Evolutionary conservation across 2,113 vertebrate genomes (phyloP).

Genomic region (Sceloporus tristichus): DNA sequence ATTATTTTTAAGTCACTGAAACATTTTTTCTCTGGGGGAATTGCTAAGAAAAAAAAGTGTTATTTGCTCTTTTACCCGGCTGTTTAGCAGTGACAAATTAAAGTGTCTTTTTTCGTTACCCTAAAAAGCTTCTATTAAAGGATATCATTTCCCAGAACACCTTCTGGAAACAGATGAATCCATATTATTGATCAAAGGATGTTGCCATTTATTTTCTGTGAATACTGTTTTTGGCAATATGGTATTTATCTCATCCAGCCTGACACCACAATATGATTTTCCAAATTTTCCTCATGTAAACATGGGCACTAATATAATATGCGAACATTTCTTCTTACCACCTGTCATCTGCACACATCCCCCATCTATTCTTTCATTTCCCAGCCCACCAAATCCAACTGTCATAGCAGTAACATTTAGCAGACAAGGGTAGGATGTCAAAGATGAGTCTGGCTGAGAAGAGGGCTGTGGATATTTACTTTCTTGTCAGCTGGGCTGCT

Average conservation of each 20-base stretch:
- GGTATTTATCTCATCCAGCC: constrained; percentile 49
- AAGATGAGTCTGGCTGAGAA: constrained; percentile 67
- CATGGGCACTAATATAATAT: not conserved
- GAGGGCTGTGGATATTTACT: constrained; percentile 67
- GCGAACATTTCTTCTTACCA: constrained; percentile 50
- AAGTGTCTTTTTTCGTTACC: constrained; percentile 5
- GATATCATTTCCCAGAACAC: constrained; percentile 29
- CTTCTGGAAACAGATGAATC: constrained; percentile 50
- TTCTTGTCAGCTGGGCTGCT: constrained; percentile 74
- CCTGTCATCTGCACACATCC: not conserved
- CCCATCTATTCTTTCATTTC: constrained; percentile 26
- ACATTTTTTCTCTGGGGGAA: not conserved
- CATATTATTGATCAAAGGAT: constrained; percentile 52
- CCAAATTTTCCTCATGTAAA: constrained; percentile 49
- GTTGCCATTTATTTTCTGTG: constrained; percentile 57
- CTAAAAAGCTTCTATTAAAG: constrained; percentile 33
- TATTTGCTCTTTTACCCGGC: not conserved
- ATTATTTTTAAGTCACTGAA: not conserved
- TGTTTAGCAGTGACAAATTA: constrained; percentile 38
- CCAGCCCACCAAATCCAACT: constrained; percentile 58
- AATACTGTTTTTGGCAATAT: constrained; percentile 54
- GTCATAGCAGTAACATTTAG: constrained; percentile 76
- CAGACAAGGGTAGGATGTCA: constrained; percentile 77
- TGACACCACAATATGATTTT: constrained; percentile 34
- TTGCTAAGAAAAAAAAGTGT: not conserved